Evolutionary conservation across 2,888 invertebrate genomes (phyloP).

Genomic region (Tetramorium bicarinatum): DNA sequence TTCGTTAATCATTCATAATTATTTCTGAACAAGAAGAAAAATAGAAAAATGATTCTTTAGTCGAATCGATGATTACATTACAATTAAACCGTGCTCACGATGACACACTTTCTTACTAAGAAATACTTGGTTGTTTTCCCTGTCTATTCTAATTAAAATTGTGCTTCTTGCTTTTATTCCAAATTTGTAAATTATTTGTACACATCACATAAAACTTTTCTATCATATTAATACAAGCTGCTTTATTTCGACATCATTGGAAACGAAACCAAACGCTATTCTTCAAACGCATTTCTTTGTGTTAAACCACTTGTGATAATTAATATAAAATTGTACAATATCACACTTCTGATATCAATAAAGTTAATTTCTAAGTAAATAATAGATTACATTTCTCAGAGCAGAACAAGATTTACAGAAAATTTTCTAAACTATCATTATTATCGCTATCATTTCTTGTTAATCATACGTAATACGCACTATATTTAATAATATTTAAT

Average conservation of each 20-base stretch:
- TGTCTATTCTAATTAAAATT: not conserved
- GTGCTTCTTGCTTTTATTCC: not conserved
- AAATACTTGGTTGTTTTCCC: not conserved
- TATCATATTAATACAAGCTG: not conserved
- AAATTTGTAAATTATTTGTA: not conserved
- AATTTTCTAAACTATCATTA: too few species aligned
- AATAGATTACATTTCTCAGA: too few species aligned
- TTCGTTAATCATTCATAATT: conserved; percentile 58
- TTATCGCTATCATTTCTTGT: too few species aligned
- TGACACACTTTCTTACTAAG: conserved; percentile 36
- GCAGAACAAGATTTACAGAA: too few species aligned
- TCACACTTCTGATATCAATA: too few species aligned
- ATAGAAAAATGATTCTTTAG: conserved; percentile 20
- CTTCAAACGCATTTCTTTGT: not conserved
- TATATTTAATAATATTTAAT: too few species aligned
- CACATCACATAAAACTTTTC: not conserved
- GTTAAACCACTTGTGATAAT: too few species aligned
- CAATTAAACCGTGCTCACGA: not conserved
- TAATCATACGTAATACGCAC: too few species aligned
- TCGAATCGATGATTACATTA: not conserved
- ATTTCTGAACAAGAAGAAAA: conserved; percentile 47
- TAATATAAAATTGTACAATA: too few species aligned
- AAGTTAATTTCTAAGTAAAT: too few species aligned
- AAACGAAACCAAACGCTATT: not conserved
- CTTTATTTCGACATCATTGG: not conserved